Conservation (phyloP, 1,140 invertebrate genomes). For the Drosophila yakuba region DNA sequence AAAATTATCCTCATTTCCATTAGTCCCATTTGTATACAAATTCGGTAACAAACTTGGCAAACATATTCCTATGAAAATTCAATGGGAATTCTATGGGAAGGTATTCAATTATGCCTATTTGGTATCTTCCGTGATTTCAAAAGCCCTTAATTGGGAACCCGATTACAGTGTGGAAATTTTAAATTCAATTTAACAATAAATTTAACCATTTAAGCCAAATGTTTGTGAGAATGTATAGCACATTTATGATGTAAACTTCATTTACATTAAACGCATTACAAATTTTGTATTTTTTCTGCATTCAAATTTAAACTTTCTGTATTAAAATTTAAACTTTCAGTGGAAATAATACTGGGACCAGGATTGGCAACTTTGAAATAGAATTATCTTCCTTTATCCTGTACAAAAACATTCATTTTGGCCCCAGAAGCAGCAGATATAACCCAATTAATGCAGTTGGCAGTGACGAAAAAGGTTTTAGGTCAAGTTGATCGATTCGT, state of each 20-base stretch:
- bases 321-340: too few relatives aligned
- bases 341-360: too few relatives aligned
- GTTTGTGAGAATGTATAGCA: too few relatives aligned
- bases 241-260: too few relatives aligned
- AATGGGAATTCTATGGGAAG: neutral
- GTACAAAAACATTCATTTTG: too few relatives aligned
- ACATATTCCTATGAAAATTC: neutral
- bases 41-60: neutral
- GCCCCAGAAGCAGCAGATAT: neutral
- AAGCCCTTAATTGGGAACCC: neutral
- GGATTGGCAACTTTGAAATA: too few relatives aligned
- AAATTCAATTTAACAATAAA: neutral
- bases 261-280: too few relatives aligned
- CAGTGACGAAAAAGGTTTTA: slow-evolving; percentile 14
- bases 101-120: neutral
- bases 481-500: slow-evolving; percentile 31
- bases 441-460: slow-evolving; percentile 1
- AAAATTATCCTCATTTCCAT: neutral
- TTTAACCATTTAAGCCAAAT: neutral
- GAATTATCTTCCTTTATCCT: too few relatives aligned
- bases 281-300: too few relatives aligned
- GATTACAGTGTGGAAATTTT: neutral
- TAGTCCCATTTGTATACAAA: neutral
- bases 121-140: neutral
- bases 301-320: too few relatives aligned